Conservation (phyloP, 1,140 invertebrate genomes). For the Gryon sp. region DNA sequence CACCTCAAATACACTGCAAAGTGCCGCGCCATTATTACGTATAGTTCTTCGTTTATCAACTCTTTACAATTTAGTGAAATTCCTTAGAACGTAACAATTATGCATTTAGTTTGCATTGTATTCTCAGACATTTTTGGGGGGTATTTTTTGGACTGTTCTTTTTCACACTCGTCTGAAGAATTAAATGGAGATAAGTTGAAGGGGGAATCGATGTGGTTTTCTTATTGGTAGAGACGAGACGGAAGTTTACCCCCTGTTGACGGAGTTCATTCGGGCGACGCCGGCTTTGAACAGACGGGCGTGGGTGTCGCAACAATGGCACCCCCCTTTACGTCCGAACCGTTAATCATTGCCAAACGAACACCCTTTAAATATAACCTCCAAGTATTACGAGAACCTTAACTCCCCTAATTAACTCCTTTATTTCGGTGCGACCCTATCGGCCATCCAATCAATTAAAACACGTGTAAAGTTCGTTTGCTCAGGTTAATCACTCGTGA, state of each 20-base stretch:
- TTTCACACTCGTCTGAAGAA: slow-evolving; percentile 27
- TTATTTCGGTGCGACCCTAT: slow-evolving; percentile 24
- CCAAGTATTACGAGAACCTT: slow-evolving; percentile 25
- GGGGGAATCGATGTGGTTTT: slow-evolving; percentile 7
- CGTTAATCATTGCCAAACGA: slow-evolving; percentile 51
- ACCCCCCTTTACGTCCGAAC: slow-evolving; percentile 36
- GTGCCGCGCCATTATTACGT: too few species aligned
- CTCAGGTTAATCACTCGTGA: slow-evolving; percentile 16
- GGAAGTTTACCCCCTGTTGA: slow-evolving; percentile 46
- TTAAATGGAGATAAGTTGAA: slow-evolving; percentile 37
- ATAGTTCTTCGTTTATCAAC: too few species aligned
- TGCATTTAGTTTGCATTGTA: too few species aligned
- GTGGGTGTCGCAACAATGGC: slow-evolving; percentile 51
- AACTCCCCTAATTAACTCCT: slow-evolving; percentile 51
- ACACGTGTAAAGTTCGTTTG: slow-evolving; percentile 1
- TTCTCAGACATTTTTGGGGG: not conserved
- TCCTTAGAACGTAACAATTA: too few species aligned
- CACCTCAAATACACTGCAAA: too few species aligned
- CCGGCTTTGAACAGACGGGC: slow-evolving; percentile 19
- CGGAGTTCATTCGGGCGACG: slow-evolving; percentile 37
- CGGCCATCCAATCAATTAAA: slow-evolving; percentile 26
- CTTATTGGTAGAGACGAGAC: slow-evolving; percentile 51
- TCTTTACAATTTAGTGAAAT: too few species aligned
- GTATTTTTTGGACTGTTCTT: not conserved
- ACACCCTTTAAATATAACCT: slow-evolving; percentile 46